phyloP scores from a whole-genome alignment of 1,140 invertebrate genomes.

The Yoshiicerus persimilis region DNA sequence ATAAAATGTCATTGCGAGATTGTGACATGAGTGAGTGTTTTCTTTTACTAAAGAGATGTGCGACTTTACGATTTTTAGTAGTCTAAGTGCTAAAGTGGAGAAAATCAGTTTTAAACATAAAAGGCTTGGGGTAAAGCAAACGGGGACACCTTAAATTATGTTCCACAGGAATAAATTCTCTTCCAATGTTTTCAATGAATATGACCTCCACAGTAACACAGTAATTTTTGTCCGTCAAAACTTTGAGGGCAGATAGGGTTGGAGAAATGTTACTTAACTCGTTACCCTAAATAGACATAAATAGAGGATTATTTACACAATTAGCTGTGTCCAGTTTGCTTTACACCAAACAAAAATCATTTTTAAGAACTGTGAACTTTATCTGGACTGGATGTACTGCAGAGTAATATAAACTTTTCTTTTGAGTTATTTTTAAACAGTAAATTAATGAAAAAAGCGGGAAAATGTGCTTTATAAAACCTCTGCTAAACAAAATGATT shows the following conservation, averaged over 20 bases:
- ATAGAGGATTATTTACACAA: no score
- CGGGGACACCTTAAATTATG: no score
- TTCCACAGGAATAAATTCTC: no score
- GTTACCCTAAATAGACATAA: neutral
- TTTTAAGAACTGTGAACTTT: neutral
- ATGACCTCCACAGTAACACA: no score
- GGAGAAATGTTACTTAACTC: no score
- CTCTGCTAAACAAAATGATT: neutral
- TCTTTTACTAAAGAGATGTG: neutral
- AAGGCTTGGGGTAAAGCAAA: no score
- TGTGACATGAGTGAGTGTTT: neutral
- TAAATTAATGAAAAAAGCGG: neutral
- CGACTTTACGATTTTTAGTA: neutral
- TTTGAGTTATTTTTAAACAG: neutral
- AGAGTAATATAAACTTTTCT: neutral
- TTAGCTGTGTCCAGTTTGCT: no score
- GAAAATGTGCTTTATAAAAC: neutral
- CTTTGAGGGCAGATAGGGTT: no score
- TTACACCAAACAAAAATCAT: no score
- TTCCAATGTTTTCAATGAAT: no score
- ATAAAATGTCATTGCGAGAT: neutral
- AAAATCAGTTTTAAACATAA: no score
- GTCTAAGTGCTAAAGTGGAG: neutral
- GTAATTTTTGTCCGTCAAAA: no score
- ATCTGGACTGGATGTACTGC: neutral